phyloP scores from a whole-genome alignment of 2,113 vertebrate genomes.

The Pipa parva region DNA sequence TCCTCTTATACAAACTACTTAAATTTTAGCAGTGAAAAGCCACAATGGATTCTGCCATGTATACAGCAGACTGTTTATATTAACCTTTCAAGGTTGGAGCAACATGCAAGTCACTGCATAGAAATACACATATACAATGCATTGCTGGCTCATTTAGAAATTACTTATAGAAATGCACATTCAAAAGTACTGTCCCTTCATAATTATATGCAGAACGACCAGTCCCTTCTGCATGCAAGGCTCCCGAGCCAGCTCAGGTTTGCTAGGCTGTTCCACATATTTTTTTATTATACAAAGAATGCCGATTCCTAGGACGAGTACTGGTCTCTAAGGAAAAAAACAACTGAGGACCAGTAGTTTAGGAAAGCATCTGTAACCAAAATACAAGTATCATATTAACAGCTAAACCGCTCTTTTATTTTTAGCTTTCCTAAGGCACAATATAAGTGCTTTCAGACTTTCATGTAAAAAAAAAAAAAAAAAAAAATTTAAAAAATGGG shows the following conservation, averaged over 20 bases:
- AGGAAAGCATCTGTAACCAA: too few species aligned
- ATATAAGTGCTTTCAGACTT: not conserved
- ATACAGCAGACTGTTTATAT: not conserved
- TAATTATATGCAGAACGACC: not conserved
- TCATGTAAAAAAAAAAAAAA: too few species aligned
- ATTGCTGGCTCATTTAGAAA: conserved; percentile 17
- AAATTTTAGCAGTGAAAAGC: conserved; percentile 15
- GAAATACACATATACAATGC: conserved; percentile 16
- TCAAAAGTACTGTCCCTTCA: conserved; percentile 14
- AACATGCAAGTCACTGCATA: conserved; percentile 25
- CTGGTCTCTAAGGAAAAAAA: not conserved
- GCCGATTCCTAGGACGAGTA: too few species aligned
- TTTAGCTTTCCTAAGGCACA: conserved; percentile 4
- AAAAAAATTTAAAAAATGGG: too few species aligned
- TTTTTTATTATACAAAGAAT: not conserved
- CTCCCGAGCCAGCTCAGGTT: conserved; percentile 14
- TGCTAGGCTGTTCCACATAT: not conserved
- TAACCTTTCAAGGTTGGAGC: not conserved
- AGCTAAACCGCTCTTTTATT: not conserved
- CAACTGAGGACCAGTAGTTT: not conserved
- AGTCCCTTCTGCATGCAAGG: not conserved
- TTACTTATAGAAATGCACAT: conserved; percentile 21
- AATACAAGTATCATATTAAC: too few species aligned
- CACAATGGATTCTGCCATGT: conserved; percentile 10
- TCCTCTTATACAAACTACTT: conserved; percentile 16